phyloP scores from a whole-genome alignment of 2,113 vertebrate genomes.

The Pogonocichla stellata region DNA sequence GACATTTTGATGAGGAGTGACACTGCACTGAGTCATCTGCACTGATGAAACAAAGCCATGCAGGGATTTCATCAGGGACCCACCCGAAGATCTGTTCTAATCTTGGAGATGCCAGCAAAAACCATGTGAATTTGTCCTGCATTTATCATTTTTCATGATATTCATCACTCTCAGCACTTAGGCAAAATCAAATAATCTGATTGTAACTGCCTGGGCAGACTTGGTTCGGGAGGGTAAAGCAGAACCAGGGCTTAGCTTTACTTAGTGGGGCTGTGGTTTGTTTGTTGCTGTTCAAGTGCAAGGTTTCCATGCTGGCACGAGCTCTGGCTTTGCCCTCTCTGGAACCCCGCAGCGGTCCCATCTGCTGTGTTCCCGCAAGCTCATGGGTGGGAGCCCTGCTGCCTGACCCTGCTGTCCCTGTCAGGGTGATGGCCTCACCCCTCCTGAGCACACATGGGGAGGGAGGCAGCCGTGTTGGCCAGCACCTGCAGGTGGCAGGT shows the following conservation, averaged over 20 bases:
- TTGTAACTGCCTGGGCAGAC: background rate
- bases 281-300: no score
- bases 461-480: background rate
- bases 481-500: background rate
- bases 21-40: background rate
- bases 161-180: background rate
- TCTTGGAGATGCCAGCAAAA: background rate
- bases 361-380: background rate
- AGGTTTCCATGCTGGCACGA: accelerated
- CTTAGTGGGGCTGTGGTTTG: background rate
- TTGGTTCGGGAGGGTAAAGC: background rate
- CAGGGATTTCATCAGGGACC: background rate
- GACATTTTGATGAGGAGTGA: background rate
- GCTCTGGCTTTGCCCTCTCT: background rate
- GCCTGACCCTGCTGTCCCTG: background rate
- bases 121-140: accelerated
- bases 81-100: background rate
- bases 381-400: background rate
- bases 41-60: background rate
- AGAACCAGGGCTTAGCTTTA: background rate
- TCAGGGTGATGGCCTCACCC: background rate
- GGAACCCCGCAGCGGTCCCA: accelerated
- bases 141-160: background rate
- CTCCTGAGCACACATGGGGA: background rate
- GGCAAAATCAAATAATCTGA: background rate